phyloP scores from a whole-genome alignment of 2,113 vertebrate species.

The Smithornis capensis region DNA sequence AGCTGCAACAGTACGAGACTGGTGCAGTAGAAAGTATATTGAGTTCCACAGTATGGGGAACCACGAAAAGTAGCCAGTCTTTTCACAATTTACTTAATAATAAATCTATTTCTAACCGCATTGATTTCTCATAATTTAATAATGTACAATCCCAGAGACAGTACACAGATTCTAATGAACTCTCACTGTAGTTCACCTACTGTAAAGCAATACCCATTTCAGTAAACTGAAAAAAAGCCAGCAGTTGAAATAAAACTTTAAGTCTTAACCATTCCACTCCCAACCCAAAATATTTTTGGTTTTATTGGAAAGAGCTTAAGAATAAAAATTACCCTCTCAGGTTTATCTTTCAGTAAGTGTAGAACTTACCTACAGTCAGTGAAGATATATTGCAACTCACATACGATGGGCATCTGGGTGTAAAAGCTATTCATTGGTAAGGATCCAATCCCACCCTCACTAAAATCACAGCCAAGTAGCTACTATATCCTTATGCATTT shows the following conservation, averaged over 20 bases:
- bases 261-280: background rate
- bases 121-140: background rate
- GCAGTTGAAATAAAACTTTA: background rate
- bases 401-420: background rate
- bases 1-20: background rate
- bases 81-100: background rate
- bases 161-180: background rate
- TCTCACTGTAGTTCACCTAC: background rate
- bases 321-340: background rate
- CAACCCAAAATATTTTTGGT: background rate
- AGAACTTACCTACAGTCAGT: background rate
- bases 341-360: background rate
- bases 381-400: background rate
- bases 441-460: background rate
- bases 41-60: background rate
- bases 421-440: background rate
- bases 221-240: background rate
- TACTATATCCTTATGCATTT: background rate
- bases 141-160: background rate
- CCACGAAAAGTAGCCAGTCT: background rate
- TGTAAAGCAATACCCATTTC: background rate
- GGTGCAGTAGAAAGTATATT: background rate
- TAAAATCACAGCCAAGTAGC: background rate
- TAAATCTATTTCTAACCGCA: background rate
- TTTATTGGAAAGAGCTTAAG: background rate